Evolutionary conservation across 2,113 vertebrate species (phyloP).

Genomic region (Hemichromis elongatus): DNA sequence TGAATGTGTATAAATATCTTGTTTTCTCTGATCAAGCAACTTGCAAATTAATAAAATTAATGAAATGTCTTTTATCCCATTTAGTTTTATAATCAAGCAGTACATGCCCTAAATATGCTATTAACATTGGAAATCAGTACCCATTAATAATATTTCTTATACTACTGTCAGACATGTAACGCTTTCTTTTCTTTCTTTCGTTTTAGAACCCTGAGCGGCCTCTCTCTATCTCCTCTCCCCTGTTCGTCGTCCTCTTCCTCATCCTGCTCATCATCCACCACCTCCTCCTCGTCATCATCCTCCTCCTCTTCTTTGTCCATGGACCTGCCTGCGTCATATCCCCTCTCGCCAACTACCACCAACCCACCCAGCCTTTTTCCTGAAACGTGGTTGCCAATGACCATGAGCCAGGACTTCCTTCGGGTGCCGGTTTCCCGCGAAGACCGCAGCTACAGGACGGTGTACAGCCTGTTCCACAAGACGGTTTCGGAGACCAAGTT

Average conservation of each 20-base stretch:
- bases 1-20: neutral
- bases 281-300: slow-evolving; percentile 52
- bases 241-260: slow-evolving; percentile 34
- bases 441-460: slow-evolving; percentile 94
- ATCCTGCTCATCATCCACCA: slow-evolving; percentile 48
- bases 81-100: neutral
- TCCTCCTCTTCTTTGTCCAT: slow-evolving; percentile 63
- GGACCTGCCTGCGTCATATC: slow-evolving; percentile 53
- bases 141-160: neutral
- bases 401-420: slow-evolving; percentile 90
- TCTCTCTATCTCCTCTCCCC: slow-evolving; percentile 57
- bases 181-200: neutral
- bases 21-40: neutral
- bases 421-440: slow-evolving; percentile 95
- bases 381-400: slow-evolving; percentile 95
- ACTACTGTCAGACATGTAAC: neutral
- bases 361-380: slow-evolving; percentile 86
- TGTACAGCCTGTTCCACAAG: slow-evolving; percentile 99
- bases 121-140: neutral
- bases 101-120: neutral
- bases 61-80: neutral
- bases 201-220: slow-evolving; percentile 83
- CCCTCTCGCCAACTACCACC: slow-evolving; percentile 77
- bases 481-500: slow-evolving; percentile 98
- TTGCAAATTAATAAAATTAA: neutral